A percentile compares a stretch with the other conserved stretches of the same genome.
phyloP scores from a whole-genome alignment of 2,888 invertebrate species.

The Neoascia interrupta region DNA sequence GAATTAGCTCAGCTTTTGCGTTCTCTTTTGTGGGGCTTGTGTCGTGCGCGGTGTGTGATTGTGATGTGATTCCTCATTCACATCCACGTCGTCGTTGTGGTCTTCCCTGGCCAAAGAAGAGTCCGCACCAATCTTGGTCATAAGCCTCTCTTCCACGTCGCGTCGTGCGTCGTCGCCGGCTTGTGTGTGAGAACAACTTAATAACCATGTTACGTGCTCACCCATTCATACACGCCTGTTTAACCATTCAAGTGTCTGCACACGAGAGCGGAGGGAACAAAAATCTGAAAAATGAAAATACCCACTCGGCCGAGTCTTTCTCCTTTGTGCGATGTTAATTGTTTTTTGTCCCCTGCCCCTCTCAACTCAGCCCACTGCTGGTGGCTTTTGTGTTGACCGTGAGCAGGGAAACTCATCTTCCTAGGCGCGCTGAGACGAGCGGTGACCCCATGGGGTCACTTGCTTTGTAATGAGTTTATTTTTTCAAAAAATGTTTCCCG shows the following conservation, averaged over 20 bases:
- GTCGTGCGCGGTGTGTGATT: slow-evolving; percentile 4
- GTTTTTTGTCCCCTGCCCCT: slow-evolving; percentile 10
- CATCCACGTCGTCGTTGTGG: background rate
- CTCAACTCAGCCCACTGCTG: background rate
- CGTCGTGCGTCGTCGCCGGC: slow-evolving; percentile 2
- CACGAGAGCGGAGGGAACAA: slow-evolving; percentile 14
- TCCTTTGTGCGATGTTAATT: slow-evolving; percentile 54
- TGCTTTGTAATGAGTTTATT: slow-evolving; percentile 42
- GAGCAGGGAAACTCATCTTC: slow-evolving; percentile 27
- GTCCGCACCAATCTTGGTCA: no score
- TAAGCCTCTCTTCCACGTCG: no score
- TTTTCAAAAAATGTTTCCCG: no score
- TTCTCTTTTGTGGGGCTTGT: slow-evolving; percentile 23
- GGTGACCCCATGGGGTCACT: slow-evolving; percentile 39
- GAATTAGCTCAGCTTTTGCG: slow-evolving; percentile 53
- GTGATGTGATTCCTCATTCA: background rate
- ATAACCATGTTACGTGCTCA: slow-evolving; percentile 64
- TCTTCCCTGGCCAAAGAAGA: no score
- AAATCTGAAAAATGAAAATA: slow-evolving; percentile 6
- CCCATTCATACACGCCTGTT: slow-evolving; percentile 66
- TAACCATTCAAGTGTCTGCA: slow-evolving; percentile 58
- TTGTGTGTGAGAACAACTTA: slow-evolving; percentile 65
- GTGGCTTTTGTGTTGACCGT: slow-evolving; percentile 1
- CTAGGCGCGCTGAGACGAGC: background rate
- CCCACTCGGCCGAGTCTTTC: slow-evolving; percentile 38